Evolutionary conservation across 2,113 vertebrate species (phyloP).

Genomic region (Anarhynchus alexandrinus): DNA sequence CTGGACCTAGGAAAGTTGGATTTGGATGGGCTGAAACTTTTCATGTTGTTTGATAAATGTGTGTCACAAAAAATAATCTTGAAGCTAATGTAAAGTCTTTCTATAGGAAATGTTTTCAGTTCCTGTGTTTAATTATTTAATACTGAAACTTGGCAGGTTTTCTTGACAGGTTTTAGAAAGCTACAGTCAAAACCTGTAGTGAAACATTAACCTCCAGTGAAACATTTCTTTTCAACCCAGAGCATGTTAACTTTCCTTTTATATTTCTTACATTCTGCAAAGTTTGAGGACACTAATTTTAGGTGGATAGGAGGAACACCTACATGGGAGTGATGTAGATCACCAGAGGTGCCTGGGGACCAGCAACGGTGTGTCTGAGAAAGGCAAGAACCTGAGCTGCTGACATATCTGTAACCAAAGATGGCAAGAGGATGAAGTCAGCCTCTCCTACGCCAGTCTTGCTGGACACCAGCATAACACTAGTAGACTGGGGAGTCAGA

Average conservation of each 20-base stretch:
- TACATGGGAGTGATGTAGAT: not conserved
- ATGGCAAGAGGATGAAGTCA: not conserved
- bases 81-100: not conserved
- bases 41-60: not conserved
- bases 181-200: not conserved
- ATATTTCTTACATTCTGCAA: not conserved
- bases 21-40: not conserved
- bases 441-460: not conserved
- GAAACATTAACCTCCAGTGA: not conserved
- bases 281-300: not conserved
- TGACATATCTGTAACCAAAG: not conserved
- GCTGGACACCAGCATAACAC: accelerated
- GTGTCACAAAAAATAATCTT: not conserved
- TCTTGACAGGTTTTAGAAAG: not conserved
- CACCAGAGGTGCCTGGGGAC: not conserved
- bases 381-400: not conserved
- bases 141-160: not conserved
- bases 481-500: not conserved
- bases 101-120: not conserved
- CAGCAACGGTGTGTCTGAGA: not conserved
- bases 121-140: not conserved
- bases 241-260: not conserved
- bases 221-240: not conserved
- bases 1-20: not conserved
- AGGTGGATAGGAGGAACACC: not conserved